Percentiles rank a stretch among this genome's conserved stretches.
These are phyloP conservation scores for Phymatocera aterrima DNA, from an alignment of 2,888 invertebrate genomes.

Conservation along the genomic window DNA sequence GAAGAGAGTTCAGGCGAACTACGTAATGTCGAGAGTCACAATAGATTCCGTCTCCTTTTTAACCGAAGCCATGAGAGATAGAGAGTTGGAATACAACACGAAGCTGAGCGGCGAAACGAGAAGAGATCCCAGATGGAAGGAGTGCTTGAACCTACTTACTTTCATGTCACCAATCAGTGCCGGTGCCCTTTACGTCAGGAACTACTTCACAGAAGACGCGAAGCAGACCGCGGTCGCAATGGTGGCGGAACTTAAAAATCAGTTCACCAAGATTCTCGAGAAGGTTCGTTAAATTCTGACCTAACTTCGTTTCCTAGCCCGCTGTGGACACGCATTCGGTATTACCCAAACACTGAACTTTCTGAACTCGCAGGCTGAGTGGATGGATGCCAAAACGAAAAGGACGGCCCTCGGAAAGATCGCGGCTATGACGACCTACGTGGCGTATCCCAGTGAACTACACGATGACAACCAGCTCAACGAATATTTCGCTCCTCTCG, in stretches of 20 bases:
- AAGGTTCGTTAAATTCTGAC: conserved; percentile 71
- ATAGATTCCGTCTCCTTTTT: conserved; percentile 89
- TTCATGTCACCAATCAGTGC: conserved; percentile 86
- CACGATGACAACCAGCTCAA: conserved; percentile 88
- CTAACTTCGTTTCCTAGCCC: too few relatives aligned
- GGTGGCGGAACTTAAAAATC: conserved; percentile 89
- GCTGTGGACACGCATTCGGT: too few relatives aligned
- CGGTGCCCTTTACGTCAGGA: conserved; percentile 91
- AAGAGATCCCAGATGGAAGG: conserved; percentile 93
- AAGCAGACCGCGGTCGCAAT: conserved; percentile 90
- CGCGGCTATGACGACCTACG: conserved; percentile 89
- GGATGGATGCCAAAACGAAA: conserved; percentile 94
- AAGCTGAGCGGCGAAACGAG: conserved; percentile 90
- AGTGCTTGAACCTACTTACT: conserved; percentile 89
- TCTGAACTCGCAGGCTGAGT: conserved; percentile 75
- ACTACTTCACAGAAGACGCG: conserved; percentile 91
- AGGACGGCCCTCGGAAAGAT: conserved; percentile 87
- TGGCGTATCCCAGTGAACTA: conserved; percentile 95
- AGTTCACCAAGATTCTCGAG: conserved; percentile 88
- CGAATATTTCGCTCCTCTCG: conserved; percentile 82
- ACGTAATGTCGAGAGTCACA: conserved; percentile 94
- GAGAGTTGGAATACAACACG: conserved; percentile 89
- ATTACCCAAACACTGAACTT: neutral
- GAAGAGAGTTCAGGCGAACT: conserved; percentile 88
- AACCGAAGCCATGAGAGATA: conserved; percentile 85